Evolutionary conservation across 53 echinoderm and acorn worm species (phyloP).

Genomic region (Patiria pectinifera): DNA sequence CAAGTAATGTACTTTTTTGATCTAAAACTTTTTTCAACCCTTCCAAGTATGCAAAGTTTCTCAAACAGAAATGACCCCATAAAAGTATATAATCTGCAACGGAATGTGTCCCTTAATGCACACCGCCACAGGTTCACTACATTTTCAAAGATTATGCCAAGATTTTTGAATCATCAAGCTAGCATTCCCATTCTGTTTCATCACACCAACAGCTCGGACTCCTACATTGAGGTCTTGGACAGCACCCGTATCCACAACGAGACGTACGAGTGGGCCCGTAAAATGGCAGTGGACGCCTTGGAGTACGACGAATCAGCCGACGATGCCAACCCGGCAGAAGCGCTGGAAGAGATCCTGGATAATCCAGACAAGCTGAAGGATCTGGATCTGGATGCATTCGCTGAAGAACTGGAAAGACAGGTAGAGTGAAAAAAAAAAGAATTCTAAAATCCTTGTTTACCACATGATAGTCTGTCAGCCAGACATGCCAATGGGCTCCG

Average conservation of each 20-base stretch:
- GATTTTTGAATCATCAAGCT: neutral
- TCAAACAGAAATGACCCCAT: too few relatives aligned
- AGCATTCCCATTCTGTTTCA: neutral
- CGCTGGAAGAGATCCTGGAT: constrained; percentile 96
- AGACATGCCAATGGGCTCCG: too few relatives aligned
- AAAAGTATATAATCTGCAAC: too few relatives aligned
- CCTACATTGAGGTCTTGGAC: constrained; percentile 97
- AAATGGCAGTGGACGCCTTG: constrained; percentile 99
- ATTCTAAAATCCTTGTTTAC: neutral
- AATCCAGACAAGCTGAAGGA: constrained; percentile 98
- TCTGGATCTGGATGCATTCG: constrained; percentile 97
- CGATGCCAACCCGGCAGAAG: constrained; percentile 94
- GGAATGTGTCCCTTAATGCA: too few relatives aligned
- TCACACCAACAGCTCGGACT: constrained; percentile 73
- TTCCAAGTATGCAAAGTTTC: too few relatives aligned
- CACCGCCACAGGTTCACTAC: too few relatives aligned
- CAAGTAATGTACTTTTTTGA: neutral
- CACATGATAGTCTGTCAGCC: too few relatives aligned
- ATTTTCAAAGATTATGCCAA: neutral
- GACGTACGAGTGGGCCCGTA: constrained; percentile 99
- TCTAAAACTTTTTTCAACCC: neutral
- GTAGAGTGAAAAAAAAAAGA: constrained; percentile 15
- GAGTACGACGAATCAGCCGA: constrained; percentile 96
- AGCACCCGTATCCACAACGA: constrained; percentile 98
- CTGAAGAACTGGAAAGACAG: constrained; percentile 99